Conservation (phyloP, 2,888 invertebrate species). For the Aleiodes leptofemur region DNA sequence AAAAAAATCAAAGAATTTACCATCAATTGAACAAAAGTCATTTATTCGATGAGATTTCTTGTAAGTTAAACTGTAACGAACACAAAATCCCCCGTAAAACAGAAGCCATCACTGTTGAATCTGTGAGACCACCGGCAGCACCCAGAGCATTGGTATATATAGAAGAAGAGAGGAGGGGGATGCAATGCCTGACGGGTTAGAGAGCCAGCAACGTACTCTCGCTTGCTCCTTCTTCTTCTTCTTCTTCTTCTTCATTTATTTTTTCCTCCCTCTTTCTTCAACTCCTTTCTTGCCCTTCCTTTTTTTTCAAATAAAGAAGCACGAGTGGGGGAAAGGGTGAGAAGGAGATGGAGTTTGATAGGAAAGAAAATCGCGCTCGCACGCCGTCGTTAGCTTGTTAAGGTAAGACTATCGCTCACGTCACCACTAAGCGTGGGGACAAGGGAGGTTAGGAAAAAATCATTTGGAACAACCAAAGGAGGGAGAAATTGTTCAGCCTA, state of each 20-base stretch:
- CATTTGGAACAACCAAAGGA: no score
- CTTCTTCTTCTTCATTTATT: no score
- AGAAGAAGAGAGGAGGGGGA: background rate
- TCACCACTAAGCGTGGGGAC: no score
- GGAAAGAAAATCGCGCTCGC: conserved; percentile 75
- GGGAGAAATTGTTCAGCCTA: no score
- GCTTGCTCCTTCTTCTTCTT: background rate
- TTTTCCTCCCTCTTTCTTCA: background rate
- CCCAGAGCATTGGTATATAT: conserved; percentile 6
- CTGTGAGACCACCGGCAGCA: conserved; percentile 38
- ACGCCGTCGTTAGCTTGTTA: conserved; percentile 75
- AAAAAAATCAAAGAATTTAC: background rate
- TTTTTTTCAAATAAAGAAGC: conserved; percentile 12
- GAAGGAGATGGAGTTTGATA: conserved; percentile 74
- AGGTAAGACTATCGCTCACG: no score
- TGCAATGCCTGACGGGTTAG: conserved; percentile 31
- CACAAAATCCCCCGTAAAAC: conserved; percentile 43
- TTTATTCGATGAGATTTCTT: conserved; percentile 43
- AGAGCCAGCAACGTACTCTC: conserved; percentile 18
- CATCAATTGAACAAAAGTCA: conserved; percentile 37
- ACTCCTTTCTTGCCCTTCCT: background rate
- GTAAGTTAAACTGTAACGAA: conserved; percentile 49
- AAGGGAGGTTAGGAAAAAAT: no score
- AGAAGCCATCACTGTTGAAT: conserved; percentile 41
- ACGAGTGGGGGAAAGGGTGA: conserved; percentile 64